Percentiles rank a stretch among this genome's conserved stretches.
Conservation (phyloP, 1,140 invertebrate species). For the Sitodiplosis mosellana region DNA sequence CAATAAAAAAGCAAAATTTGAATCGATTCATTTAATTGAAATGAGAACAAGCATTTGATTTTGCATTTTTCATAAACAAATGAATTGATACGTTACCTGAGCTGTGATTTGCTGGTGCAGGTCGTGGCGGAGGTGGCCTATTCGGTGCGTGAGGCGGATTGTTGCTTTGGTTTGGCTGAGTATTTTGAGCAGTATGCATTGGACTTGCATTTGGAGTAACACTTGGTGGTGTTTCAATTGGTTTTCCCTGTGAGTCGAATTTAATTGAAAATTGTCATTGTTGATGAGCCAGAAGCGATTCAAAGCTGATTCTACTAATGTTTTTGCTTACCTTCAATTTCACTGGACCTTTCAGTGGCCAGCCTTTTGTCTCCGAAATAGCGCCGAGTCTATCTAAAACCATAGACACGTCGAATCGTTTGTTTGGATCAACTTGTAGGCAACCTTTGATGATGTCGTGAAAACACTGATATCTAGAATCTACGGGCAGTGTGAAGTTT, state of each 20-base stretch:
- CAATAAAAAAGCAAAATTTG: constrained; percentile 2
- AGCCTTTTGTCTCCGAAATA: constrained; percentile 64
- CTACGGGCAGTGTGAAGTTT: constrained; percentile 69
- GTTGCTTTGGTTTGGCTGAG: background rate
- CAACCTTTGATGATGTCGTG: constrained; percentile 81
- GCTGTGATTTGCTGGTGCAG: constrained; percentile 5
- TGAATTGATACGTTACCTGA: no score
- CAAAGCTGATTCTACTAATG: no score
- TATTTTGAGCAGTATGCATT: constrained; percentile 1
- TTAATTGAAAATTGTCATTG: no score
- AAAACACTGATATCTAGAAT: constrained; percentile 64
- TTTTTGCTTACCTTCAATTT: constrained; percentile 41
- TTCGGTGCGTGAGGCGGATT: constrained; percentile 7
- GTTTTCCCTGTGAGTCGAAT: constrained; percentile 11
- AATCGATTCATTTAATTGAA: background rate
- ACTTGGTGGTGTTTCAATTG: constrained; percentile 14
- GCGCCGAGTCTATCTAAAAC: constrained; percentile 71
- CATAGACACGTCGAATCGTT: constrained; percentile 54
- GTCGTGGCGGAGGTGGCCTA: constrained; percentile 18
- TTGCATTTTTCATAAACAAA: no score
- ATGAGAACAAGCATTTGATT: no score
- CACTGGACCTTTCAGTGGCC: constrained; percentile 57
- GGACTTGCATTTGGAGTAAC: constrained; percentile 4
- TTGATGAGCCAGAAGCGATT: no score
- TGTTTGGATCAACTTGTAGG: constrained; percentile 61